Evolutionary conservation across 1,140 invertebrate species (phyloP).

Genomic region (Pachyrhynchus sulphureomaculatus): DNA sequence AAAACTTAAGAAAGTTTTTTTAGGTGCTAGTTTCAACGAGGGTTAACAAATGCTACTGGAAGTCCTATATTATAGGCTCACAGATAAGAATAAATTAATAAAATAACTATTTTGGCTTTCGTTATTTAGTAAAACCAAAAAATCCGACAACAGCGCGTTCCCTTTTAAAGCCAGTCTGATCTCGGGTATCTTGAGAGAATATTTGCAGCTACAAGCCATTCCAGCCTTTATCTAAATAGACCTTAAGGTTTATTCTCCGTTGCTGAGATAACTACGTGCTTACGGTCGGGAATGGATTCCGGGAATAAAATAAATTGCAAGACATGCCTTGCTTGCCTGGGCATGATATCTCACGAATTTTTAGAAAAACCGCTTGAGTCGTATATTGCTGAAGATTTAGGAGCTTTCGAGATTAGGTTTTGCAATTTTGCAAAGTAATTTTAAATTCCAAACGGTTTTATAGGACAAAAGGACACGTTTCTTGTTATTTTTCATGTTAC

Average conservation of each 20-base stretch:
- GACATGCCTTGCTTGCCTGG: constrained; percentile 32
- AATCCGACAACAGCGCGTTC: constrained; percentile 11
- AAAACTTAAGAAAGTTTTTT: too few species aligned
- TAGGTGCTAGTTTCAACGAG: too few species aligned
- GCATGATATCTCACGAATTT: constrained; percentile 38
- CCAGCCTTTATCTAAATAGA: constrained; percentile 10
- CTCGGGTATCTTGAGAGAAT: constrained; percentile 8
- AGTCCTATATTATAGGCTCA: too few species aligned
- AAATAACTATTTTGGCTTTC: too few species aligned
- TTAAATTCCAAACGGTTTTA: too few species aligned
- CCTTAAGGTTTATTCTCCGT: constrained; percentile 26
- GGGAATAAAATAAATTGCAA: constrained; percentile 50
- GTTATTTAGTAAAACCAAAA: too few species aligned
- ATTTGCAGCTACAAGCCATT: constrained; percentile 17
- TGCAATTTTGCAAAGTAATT: too few species aligned
- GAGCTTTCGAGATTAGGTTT: neutral
- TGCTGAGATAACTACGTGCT: constrained; percentile 41
- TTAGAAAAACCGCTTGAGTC: constrained; percentile 16
- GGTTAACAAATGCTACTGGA: too few species aligned
- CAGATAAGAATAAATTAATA: too few species aligned
- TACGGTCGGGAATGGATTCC: constrained; percentile 47
- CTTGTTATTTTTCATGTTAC: too few species aligned
- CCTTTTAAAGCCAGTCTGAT: constrained; percentile 25
- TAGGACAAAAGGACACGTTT: too few species aligned
- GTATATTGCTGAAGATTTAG: neutral